Evolutionary conservation across 2,888 invertebrate species (phyloP).

Genomic region (Epinotia nisella): DNA sequence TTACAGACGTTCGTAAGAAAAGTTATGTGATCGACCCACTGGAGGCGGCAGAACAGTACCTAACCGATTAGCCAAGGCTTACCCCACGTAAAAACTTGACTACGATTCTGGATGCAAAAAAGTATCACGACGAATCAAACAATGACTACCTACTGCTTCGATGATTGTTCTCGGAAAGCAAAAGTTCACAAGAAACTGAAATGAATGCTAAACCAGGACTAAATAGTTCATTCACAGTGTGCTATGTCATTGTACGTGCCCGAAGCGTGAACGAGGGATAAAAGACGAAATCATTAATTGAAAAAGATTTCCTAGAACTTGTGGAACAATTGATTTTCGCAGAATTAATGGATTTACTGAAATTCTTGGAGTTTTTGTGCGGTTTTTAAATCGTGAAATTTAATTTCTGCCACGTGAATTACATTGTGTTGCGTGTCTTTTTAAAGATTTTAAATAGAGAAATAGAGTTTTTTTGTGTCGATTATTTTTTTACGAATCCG

Average conservation of each 20-base stretch:
- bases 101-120: background rate
- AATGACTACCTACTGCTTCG: conserved; percentile 1
- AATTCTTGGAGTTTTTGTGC: background rate
- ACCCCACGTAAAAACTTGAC: background rate
- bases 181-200: conserved; percentile 41
- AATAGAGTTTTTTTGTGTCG: no score
- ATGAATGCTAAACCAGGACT: conserved; percentile 52
- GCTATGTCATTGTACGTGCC: conserved; percentile 51
- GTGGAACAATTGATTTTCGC: conserved; percentile 49
- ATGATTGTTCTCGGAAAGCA: conserved; percentile 11
- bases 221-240: conserved; percentile 50
- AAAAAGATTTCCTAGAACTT: conserved; percentile 53
- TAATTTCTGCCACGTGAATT: no score
- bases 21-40: no score
- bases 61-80: background rate
- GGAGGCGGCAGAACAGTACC: no score
- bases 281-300: conserved; percentile 50
- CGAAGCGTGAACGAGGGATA: conserved; percentile 50
- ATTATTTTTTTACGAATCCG: no score
- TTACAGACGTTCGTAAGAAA: no score
- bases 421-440: no score
- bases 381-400: background rate
- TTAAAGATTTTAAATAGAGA: no score
- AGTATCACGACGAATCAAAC: conserved; percentile 16
- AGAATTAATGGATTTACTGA: conserved; percentile 33